Base-by-base conservation (phyloP, 2,797 vertebrate genomes). In the Gadopsis marmoratus region DNA sequence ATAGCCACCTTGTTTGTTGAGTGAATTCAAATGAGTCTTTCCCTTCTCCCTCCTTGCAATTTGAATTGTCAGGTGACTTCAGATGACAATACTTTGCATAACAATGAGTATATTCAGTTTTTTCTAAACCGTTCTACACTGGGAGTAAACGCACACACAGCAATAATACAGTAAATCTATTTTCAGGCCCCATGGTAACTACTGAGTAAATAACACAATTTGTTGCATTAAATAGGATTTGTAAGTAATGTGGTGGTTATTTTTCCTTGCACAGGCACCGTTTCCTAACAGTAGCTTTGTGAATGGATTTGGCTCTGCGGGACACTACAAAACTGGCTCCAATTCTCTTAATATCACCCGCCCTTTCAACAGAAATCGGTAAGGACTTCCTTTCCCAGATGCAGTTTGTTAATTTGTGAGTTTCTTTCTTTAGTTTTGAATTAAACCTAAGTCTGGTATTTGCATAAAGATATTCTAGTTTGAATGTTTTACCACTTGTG, bases 261-360 rank as follows among this genome's bases (percentile, higher is more conserved):
- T 14, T 5, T 19, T 13, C 11, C 7, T 65, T 60, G 48, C 85
- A 41, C 94, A 99, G 98, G 98, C 98, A 88, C 98, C 98, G 3
- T 99, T 99, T 93, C 98, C 98, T 50, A 99, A 99, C 91, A 97
- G 97, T 90, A 96, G 97, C 91, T 99, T 99, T 94, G 95, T 99
- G 89, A 99, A 99, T 94, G 97, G 98, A 87, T 99, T 99, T 94
- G 96, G 94, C 74, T 96, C 98, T 13, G 94, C 96, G 4, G 94
- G 97, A 94, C 97, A 97, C 69, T 99, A 98, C 71, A 99, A 99
- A 96, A 93, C 96, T 85, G 96, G 90, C 87, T 94, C 96, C 93
- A 95, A 94, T 90, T 94, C 97, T 84, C 89, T 98, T 80, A 98
- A 95, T 89, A 94, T 98, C 90, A 94, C 95, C 76, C 97, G 97